These are phyloP conservation scores for Anoplolepis gracilipes DNA, from an alignment of 1,140 invertebrate genomes.

Conservation along the genomic window DNA sequence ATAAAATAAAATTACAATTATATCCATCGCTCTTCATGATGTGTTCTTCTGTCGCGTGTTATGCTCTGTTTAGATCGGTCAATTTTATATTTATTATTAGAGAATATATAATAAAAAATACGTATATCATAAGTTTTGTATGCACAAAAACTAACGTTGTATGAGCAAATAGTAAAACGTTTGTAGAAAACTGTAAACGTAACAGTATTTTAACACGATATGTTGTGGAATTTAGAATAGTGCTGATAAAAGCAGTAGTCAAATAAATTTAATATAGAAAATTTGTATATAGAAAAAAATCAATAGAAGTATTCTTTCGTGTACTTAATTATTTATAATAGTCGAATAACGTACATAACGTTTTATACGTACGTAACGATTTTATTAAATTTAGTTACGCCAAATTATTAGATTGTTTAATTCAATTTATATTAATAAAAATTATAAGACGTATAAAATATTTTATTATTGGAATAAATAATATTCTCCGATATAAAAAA, in stretches of 20 bases:
- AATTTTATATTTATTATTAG: neutral
- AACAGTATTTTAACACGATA: neutral
- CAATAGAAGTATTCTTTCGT: neutral
- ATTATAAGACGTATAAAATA: neutral
- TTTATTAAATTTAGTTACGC: neutral
- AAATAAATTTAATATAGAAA: neutral
- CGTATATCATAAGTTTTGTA: too few relatives aligned
- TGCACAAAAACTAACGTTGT: too few relatives aligned
- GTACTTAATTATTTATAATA: neutral
- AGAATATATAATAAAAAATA: too few relatives aligned
- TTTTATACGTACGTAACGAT: neutral
- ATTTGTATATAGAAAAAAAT: neutral
- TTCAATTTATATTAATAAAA: neutral
- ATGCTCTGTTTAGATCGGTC: neutral
- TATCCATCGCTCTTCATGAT: too few relatives aligned
- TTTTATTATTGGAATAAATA: neutral
- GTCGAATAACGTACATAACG: too few relatives aligned
- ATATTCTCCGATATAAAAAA: neutral
- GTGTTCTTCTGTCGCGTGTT: neutral
- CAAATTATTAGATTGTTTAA: neutral
- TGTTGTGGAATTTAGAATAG: neutral
- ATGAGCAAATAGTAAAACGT: too few relatives aligned
- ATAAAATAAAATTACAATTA: too few relatives aligned
- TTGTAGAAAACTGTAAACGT: neutral
- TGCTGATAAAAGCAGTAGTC: neutral